phyloP scores from a whole-genome alignment of 2,888 invertebrate species.

The Philereme vetulata region DNA sequence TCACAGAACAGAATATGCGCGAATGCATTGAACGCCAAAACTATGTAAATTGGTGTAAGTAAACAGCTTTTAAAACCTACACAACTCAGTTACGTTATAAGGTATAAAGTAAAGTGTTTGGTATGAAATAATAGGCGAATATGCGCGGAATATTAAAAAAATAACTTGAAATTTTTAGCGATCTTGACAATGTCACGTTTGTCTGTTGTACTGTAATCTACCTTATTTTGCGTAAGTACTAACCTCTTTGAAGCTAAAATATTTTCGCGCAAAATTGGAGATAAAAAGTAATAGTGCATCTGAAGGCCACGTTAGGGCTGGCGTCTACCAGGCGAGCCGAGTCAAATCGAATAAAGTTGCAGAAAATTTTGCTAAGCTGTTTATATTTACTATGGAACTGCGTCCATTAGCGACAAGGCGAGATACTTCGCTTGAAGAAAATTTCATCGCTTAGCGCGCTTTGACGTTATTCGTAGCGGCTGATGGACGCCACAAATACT shows the following conservation, averaged over 20 bases:
- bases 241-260: constrained; percentile 20
- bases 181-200: constrained; percentile 23
- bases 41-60: background rate
- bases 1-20: constrained; percentile 26
- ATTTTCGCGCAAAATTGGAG: constrained; percentile 18
- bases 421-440: no score
- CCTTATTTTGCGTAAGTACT: constrained; percentile 16
- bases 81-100: background rate
- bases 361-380: no score
- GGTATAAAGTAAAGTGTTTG: background rate
- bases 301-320: background rate
- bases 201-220: constrained; percentile 8
- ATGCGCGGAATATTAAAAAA: constrained; percentile 8
- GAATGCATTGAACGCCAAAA: constrained; percentile 7
- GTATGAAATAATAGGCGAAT: constrained; percentile 1
- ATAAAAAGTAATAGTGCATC: constrained; percentile 11
- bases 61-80: background rate
- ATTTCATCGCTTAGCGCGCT: no score
- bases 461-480: no score
- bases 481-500: no score
- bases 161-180: constrained; percentile 18
- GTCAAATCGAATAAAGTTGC: no score
- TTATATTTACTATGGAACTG: no score
- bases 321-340: no score
- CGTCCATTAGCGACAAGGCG: no score